A percentile compares a stretch with the other conserved stretches of the same genome.
phyloP scores from a whole-genome alignment of 2,113 vertebrate genomes.

The Orthochromis indermauri region DNA sequence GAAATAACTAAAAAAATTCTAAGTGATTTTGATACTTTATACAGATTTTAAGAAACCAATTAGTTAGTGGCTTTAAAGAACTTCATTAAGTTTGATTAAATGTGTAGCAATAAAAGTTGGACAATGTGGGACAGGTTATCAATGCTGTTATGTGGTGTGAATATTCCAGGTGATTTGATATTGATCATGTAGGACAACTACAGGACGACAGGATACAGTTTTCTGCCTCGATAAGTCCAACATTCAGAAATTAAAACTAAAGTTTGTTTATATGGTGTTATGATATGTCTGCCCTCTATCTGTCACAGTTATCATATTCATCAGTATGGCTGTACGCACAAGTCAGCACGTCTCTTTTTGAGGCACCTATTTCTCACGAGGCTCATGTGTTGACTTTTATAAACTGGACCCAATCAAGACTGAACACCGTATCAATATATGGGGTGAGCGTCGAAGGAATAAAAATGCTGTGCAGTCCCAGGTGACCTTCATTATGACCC shows the following conservation, averaged over 20 bases:
- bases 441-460: neutral
- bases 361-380: neutral
- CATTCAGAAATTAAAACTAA: neutral
- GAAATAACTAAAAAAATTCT: neutral
- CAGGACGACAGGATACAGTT: neutral
- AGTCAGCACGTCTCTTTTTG: no score
- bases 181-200: neutral
- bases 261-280: neutral
- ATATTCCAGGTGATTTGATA: neutral
- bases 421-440: neutral
- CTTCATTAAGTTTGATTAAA: neutral
- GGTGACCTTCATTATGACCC: neutral
- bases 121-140: neutral
- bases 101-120: neutral
- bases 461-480: neutral
- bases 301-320: no score
- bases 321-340: no score
- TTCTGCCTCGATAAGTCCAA: neutral
- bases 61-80: neutral
- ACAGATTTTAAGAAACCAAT: neutral
- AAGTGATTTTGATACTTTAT: neutral
- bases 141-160: neutral
- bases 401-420: neutral
- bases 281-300: accelerated
- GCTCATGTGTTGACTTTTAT: neutral